phyloP scores from a whole-genome alignment of 2,888 invertebrate species.

The Agonopterix alstromeriana region DNA sequence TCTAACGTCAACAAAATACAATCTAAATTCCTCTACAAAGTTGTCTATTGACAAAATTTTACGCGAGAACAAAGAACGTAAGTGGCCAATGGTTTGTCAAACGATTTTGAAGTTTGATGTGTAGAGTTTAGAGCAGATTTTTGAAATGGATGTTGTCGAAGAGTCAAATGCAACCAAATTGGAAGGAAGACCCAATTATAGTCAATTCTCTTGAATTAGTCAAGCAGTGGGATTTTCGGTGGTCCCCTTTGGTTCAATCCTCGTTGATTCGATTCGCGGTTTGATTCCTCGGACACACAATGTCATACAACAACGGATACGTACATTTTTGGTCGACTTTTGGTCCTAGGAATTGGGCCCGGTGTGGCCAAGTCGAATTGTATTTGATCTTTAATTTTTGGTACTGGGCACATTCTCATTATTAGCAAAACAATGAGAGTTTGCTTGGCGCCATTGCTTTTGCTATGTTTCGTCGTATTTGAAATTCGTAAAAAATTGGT shows the following conservation, averaged over 20 bases:
- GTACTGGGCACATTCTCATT: too few species aligned
- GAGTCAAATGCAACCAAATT: constrained; percentile 36
- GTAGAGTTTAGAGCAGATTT: constrained; percentile 5
- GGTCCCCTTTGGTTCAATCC: constrained; percentile 1
- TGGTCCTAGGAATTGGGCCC: too few species aligned
- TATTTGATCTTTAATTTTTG: too few species aligned
- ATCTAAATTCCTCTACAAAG: not conserved
- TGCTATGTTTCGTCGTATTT: too few species aligned
- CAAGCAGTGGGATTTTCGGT: constrained; percentile 52
- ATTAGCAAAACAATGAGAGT: too few species aligned
- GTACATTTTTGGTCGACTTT: too few species aligned
- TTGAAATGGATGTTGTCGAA: not conserved
- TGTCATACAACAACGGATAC: too few species aligned
- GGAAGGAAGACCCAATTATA: constrained; percentile 59
- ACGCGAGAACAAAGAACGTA: constrained; percentile 10
- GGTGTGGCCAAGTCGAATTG: too few species aligned
- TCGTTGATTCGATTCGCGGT: too few species aligned
- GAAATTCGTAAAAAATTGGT: too few species aligned
- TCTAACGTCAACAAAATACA: not conserved
- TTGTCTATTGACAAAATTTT: not conserved
- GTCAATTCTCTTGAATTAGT: constrained; percentile 53
- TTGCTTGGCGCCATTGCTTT: too few species aligned
- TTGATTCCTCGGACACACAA: too few species aligned
- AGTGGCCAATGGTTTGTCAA: not conserved
- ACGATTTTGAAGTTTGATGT: constrained; percentile 11